Percentiles rank a stretch among this genome's conserved stretches.
Conservation (phyloP, 2,888 invertebrate genomes). For the Abrostola tripartita region DNA sequence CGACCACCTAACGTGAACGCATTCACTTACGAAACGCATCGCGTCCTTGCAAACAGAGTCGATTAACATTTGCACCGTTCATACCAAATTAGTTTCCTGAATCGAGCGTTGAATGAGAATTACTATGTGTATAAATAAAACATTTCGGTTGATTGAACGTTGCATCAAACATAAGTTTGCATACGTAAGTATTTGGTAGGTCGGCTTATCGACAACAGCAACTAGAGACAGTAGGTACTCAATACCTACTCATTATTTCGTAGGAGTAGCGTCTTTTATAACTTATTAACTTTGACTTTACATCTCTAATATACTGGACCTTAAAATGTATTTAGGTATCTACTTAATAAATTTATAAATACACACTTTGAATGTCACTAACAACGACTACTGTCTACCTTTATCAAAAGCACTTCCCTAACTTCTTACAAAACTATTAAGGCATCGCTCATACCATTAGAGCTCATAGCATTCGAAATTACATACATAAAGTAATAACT, state of each 20-base stretch:
- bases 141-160: constrained; percentile 8
- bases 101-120: constrained; percentile 42
- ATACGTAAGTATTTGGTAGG: neutral
- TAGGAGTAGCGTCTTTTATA: no score
- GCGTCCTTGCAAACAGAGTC: constrained; percentile 51
- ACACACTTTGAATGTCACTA: no score
- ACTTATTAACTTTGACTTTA: no score
- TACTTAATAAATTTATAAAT: no score
- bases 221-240: neutral
- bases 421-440: neutral
- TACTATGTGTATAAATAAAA: constrained; percentile 28
- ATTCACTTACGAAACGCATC: constrained; percentile 43
- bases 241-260: no score
- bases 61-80: constrained; percentile 52
- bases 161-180: neutral
- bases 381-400: no score
- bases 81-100: constrained; percentile 49
- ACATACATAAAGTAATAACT: constrained; percentile 44
- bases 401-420: no score
- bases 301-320: no score
- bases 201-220: neutral
- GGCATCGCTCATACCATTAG: constrained; percentile 1
- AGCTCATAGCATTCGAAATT: constrained; percentile 12
- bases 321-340: no score
- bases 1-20: constrained; percentile 26